Base-by-base conservation (phyloP, 37 sponge, comb jelly and placozoan species). In the Dysidea cf. avara region DNA sequence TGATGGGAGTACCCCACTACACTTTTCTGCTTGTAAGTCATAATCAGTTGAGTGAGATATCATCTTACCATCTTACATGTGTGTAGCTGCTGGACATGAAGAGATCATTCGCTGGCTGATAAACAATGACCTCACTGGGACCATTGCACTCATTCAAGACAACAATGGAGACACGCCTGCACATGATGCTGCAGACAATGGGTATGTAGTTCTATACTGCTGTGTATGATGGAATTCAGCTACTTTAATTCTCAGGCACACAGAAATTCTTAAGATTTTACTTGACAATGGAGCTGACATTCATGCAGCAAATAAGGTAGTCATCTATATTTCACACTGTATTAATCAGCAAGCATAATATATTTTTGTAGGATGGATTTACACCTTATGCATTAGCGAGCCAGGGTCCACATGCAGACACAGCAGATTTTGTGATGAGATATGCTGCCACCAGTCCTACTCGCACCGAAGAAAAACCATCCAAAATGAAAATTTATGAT, bases 171-270 rank as follows among this genome's bases (percentile, higher is more conserved):
- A 87, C 64, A 92, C 84, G 25, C 85, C 92, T 46, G 84, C 92
- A 26, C 92, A 92, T 63, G 87, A 87, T 71, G 92, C 92, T 25
- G 92, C 92, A 25, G 87, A 80, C 3, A 71, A 76, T 61, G 87
- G 87, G 87, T 86, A 65, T 47, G 72, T 69, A 39, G 17, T 39
- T 35, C 17, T n/a, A 47, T 22, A 18, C 7, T 3, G 22, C 11
- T 25, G 37, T 21, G 69, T 52, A 32, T 22, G 69, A 5, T n/a
- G n/a, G 7, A 30, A 18, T 17, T 32, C 54, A 26, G 33, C 28
- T 60, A 37, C 28, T 35, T 18, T 35, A 1, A 33, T 7, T 34
- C n/a, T n/a, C n/a, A 89, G 90, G 12, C 59, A 83, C 30, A 55
- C 75, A 35, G 66, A 39, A 57, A 64, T 80, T 30, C 72, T 89